Evolutionary conservation across 1,140 invertebrate species (phyloP).

Genomic region (Bombus polaris): DNA sequence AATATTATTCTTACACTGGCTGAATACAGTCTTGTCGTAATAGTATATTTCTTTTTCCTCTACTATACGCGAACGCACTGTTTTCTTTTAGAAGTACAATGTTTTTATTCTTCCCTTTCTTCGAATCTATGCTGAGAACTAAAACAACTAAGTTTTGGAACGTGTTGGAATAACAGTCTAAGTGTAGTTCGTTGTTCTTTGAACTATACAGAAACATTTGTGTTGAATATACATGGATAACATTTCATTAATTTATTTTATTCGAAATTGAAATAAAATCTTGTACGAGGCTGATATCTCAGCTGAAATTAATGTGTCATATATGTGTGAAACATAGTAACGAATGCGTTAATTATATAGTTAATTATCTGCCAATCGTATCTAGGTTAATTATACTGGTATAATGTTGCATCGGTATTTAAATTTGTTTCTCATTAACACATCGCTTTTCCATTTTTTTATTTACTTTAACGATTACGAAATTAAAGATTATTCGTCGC

Average conservation of each 20-base stretch:
- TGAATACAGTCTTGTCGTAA: too few species aligned
- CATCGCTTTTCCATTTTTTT: neutral
- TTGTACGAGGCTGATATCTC: neutral
- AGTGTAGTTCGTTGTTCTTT: neutral
- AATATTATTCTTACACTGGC: too few species aligned
- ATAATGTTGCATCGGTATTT: neutral
- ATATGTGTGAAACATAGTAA: neutral
- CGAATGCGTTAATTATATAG: neutral
- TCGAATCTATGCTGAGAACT: too few species aligned
- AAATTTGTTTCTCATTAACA: neutral
- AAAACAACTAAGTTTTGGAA: too few species aligned
- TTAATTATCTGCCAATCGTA: neutral
- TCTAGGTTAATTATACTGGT: neutral
- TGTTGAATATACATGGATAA: neutral
- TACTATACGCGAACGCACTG: too few species aligned
- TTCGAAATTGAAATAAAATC: neutral
- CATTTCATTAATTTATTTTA: neutral
- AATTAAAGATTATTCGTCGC: too few species aligned
- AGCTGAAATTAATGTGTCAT: neutral
- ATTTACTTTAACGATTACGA: neutral
- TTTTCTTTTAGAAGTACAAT: too few species aligned
- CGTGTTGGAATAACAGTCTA: too few species aligned
- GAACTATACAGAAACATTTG: neutral
- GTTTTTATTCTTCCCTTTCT: too few species aligned
- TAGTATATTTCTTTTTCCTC: too few species aligned